phyloP scores from a whole-genome alignment of 2,113 vertebrate species.

The Calyptomena viridis region DNA sequence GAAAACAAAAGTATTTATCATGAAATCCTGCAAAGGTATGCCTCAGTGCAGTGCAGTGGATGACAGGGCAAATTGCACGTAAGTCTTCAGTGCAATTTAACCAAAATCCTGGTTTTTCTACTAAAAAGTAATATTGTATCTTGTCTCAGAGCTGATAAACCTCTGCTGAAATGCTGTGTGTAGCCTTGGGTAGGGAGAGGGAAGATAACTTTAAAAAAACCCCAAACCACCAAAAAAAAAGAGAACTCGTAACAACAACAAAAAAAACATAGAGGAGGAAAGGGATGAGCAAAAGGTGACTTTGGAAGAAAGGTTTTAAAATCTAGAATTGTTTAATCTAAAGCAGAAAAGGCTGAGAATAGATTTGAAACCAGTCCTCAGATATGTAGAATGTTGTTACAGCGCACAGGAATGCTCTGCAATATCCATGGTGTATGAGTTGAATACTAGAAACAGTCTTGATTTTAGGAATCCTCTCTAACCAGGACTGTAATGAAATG shows the following conservation, averaged over 20 bases:
- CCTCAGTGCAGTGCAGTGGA: neutral
- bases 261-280: neutral
- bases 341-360: neutral
- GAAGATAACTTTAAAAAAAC: neutral
- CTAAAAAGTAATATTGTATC: neutral
- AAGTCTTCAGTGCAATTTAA: neutral
- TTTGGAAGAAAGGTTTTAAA: neutral
- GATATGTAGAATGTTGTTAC: neutral
- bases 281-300: neutral
- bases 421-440: neutral
- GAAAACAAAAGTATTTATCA: slow-evolving; percentile 4
- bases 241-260: neutral
- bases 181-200: neutral
- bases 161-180: neutral
- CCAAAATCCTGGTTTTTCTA: neutral
- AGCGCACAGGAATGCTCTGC: neutral
- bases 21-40: neutral
- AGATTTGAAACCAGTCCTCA: neutral
- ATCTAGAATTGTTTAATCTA: neutral
- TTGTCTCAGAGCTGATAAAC: neutral
- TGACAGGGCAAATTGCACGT: neutral
- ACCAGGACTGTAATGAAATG: neutral
- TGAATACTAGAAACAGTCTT: neutral
- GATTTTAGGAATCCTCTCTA: neutral
- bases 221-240: neutral